phyloP scores from a whole-genome alignment of 2,797 vertebrate genomes.

The Pelochelys cantorii region DNA sequence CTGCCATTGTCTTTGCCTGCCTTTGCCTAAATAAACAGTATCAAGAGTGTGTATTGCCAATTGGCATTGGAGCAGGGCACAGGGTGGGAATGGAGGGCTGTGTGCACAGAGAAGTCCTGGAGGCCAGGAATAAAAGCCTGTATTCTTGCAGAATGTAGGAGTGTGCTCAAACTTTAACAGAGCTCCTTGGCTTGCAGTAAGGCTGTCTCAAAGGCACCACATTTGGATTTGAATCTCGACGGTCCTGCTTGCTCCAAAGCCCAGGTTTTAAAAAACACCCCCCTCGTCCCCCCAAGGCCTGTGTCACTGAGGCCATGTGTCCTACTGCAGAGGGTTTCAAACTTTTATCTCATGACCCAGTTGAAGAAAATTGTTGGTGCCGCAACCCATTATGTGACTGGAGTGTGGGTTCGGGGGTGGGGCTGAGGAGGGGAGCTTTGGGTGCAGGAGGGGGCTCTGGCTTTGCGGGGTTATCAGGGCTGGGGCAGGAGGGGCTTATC shows the following conservation, averaged over 20 bases:
- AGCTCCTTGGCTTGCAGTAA: background rate
- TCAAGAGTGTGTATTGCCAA: background rate
- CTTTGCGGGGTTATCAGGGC: no score
- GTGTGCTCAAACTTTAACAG: background rate
- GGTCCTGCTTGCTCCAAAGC: background rate
- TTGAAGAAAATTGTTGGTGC: no score
- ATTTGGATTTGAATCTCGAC: no score
- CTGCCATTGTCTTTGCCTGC: constrained; percentile 61
- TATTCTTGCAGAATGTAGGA: background rate
- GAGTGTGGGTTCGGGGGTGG: no score
- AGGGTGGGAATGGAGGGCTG: background rate
- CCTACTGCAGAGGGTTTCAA: no score
- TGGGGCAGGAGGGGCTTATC: no score
- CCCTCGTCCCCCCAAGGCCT: fast-evolving
- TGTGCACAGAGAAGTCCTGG: background rate
- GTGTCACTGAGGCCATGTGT: fast-evolving
- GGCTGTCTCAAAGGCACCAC: background rate
- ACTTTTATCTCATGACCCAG: no score
- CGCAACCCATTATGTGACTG: no score
- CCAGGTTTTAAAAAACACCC: background rate
- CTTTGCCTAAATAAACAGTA: constrained; percentile 45
- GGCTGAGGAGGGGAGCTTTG: no score
- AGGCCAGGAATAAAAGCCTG: background rate
- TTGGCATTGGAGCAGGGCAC: background rate
- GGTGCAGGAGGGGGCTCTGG: no score